Conservation (phyloP, 2,113 vertebrate genomes). For the Seriola aureovittata region DNA sequence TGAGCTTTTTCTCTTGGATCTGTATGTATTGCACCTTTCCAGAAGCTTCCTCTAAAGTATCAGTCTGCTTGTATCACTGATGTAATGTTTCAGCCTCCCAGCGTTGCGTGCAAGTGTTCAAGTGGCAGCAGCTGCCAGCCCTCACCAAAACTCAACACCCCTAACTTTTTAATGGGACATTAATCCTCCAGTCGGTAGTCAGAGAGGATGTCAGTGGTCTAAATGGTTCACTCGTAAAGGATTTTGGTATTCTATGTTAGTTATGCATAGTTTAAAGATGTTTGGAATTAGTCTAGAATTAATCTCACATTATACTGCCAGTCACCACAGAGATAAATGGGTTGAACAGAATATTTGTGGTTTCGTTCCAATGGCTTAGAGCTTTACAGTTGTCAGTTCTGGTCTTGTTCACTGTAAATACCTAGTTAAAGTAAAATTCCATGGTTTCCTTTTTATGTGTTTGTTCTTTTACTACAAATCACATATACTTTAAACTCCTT, state of each 20-base stretch:
- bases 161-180: conserved; percentile 48
- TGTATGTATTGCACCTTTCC: conserved; percentile 24
- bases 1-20: conserved; percentile 23
- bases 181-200: conserved; percentile 53
- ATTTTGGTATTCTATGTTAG: conserved; percentile 49
- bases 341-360: conserved; percentile 28
- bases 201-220: conserved; percentile 31
- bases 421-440: conserved; percentile 3
- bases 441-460: not conserved
- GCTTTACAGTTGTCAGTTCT: not conserved
- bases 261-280: conserved; percentile 26
- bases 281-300: conserved; percentile 32
- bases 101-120: conserved; percentile 43
- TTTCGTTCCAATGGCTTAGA: conserved; percentile 6
- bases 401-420: conserved; percentile 1
- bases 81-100: conserved; percentile 37
- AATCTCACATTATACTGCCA: conserved; percentile 7
- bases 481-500: not conserved
- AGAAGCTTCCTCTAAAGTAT: conserved; percentile 43
- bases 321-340: conserved; percentile 17
- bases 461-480: not conserved
- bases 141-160: conserved; percentile 57
- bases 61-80: conserved; percentile 17
- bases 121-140: conserved; percentile 66
- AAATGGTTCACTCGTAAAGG: conserved; percentile 21